A percentile compares a stretch with the other conserved stretches of the same genome.
Conservation (phyloP, 1,140 invertebrate genomes). For the Orius insidiosus region DNA sequence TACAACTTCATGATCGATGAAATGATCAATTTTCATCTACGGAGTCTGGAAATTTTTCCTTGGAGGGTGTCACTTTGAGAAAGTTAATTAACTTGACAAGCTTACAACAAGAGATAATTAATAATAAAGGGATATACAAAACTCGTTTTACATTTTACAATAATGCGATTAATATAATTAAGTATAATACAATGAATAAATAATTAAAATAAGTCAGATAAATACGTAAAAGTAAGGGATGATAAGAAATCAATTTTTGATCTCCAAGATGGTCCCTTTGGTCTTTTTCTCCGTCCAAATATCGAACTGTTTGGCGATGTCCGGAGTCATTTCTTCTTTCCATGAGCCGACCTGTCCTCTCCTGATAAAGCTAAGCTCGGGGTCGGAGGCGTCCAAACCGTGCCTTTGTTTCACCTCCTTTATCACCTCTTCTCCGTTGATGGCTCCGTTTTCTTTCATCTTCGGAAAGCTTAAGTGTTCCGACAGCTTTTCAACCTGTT, state of each 20-base stretch:
- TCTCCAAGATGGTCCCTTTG: constrained; percentile 20
- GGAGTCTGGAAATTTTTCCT: no score
- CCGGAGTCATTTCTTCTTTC: constrained; percentile 37
- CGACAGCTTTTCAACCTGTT: constrained; percentile 31
- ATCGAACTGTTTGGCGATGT: constrained; percentile 35
- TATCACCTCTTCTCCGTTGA: constrained; percentile 32
- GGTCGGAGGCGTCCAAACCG: constrained; percentile 26
- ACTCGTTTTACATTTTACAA: no score
- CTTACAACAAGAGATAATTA: no score
- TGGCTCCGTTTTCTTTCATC: constrained; percentile 50
- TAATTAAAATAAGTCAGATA: no score
- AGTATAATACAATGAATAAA: no score
- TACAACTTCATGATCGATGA: no score
- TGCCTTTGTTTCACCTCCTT: constrained; percentile 28
- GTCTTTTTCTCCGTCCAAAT: constrained; percentile 34
- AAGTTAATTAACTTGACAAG: no score
- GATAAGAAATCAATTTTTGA: neutral
- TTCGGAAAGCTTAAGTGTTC: constrained; percentile 46
- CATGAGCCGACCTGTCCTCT: constrained; percentile 45
- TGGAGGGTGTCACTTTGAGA: no score
- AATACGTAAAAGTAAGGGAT: neutral
- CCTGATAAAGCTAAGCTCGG: constrained; percentile 36
- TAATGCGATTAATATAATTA: neutral
- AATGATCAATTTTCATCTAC: no score
- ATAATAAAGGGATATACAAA: no score